Base-by-base conservation (phyloP, 2,113 vertebrate genomes). In the Aplodontia rufa region DNA sequence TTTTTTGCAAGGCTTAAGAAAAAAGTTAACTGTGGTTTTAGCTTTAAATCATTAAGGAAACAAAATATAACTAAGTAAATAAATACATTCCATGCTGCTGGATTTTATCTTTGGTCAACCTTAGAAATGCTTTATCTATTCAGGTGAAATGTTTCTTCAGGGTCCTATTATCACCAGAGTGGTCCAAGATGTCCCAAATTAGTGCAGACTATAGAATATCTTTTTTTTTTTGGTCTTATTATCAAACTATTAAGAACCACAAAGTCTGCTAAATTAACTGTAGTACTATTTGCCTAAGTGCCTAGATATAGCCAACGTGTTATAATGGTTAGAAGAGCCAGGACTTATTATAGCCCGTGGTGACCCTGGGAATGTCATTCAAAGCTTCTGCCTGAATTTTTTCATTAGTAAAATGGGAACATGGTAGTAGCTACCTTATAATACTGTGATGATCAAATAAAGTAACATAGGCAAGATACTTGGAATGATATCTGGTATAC, bases 51-150 rank as follows among this genome's bases (percentile, higher is more conserved):
- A 88, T 90, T 30, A 47, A 22, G 71, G 72, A 86, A 74, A 76
- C 64, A 60, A 93, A 75, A 69, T 24, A 26, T 74, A 95, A n/a
- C 47, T 60, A 76, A 93, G 12, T 32, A 87, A 91, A 87, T 47
- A 75, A 53, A 58, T 28, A 9, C 3, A 49, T 76, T 82, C 60
- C 45, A 55, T 30, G 30, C 28, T 72, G 53, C 47, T 14, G 8
- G 24, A 28, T 28, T 86, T 37, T 78, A 55, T 85, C 32, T 60
- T 51, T 24, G 51, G 71, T 40, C 42, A 91, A 60, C 24, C 88
- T 87, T 20, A 85, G 79, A 93, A 93, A 94, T 66, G 10, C 13
- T 51, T 0, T 26, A 37, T 42, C 40, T 78, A 47, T 3, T 13
- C 30, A 49, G 6, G 9, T 30, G 32, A 64, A n/a, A n/a, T n/a